Conservation (phyloP, 1,140 invertebrate species). For the Daktulosphaira vitifoliae region DNA sequence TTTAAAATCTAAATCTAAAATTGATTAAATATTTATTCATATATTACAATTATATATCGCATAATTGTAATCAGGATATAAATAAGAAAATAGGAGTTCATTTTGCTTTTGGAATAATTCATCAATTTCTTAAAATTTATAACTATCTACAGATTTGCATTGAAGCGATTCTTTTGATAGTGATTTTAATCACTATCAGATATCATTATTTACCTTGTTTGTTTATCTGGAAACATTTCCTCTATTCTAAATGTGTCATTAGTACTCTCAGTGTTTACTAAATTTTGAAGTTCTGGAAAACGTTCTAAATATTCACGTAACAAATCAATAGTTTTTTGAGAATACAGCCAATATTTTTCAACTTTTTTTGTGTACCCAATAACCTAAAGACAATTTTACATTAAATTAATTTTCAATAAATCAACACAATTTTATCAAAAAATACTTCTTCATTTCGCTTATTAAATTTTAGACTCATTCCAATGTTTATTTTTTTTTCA, state of each 20-base stretch:
- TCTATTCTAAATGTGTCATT: slow-evolving; percentile 55
- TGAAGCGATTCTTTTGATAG: too few species aligned
- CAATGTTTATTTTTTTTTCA: slow-evolving; percentile 67
- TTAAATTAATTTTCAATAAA: slow-evolving; percentile 5
- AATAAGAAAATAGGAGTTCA: too few species aligned
- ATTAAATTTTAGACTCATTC: slow-evolving; percentile 84
- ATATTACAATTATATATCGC: too few species aligned
- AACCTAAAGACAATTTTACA: slow-evolving; percentile 46
- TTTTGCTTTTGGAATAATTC: too few species aligned
- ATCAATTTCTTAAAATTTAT: too few species aligned
- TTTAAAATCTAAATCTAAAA: too few species aligned
- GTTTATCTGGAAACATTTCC: slow-evolving; percentile 52
- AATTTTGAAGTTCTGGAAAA: slow-evolving; percentile 66
- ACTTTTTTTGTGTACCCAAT: slow-evolving; percentile 70
- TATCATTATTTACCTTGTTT: slow-evolving; percentile 11
- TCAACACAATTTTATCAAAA: not conserved
- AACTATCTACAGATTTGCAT: too few species aligned
- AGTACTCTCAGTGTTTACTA: slow-evolving; percentile 42
- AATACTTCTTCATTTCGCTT: slow-evolving; percentile 62
- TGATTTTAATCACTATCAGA: too few species aligned
- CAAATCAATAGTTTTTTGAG: slow-evolving; percentile 61
- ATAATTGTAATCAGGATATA: too few species aligned
- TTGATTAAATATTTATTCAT: too few species aligned
- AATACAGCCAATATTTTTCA: slow-evolving; percentile 66
- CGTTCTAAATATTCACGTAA: slow-evolving; percentile 58